A percentile compares a stretch with the other conserved stretches of the same genome.
Evolutionary conservation across 1,140 invertebrate species (phyloP).

Genomic region (Bombus soroeensis): DNA sequence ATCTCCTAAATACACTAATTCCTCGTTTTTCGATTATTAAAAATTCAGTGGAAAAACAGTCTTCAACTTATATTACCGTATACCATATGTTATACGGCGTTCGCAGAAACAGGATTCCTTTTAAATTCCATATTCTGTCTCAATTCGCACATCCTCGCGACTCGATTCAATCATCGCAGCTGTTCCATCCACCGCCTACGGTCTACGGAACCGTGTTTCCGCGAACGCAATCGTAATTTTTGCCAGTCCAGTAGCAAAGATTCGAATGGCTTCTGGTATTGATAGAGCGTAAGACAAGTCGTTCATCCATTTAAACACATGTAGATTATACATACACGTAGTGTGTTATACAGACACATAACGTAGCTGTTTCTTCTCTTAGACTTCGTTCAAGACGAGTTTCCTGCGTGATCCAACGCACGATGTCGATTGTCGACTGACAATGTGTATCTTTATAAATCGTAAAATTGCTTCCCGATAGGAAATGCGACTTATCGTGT

Average conservation of each 20-base stretch:
- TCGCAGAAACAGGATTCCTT: not conserved
- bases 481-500: not conserved
- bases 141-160: not conserved
- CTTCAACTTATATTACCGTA: too few relatives aligned
- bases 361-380: not conserved
- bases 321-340: not conserved
- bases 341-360: not conserved
- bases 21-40: too few relatives aligned
- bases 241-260: not conserved
- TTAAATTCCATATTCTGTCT: not conserved
- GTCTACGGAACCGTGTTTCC: constrained; percentile 11
- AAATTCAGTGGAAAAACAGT: too few relatives aligned
- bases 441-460: too few relatives aligned
- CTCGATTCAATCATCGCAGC: not conserved
- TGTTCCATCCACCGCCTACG: not conserved
- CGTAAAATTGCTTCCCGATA: not conserved
- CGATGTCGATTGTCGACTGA: not conserved
- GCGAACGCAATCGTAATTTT: not conserved
- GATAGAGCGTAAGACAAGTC: constrained; percentile 40
- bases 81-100: too few relatives aligned
- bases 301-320: constrained; percentile 6
- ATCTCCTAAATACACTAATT: too few relatives aligned
- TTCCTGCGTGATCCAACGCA: not conserved
- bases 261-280: constrained; percentile 35
- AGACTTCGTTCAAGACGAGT: not conserved